Evolutionary conservation across 2,797 vertebrate genomes (phyloP).

Genomic region (Staurois parvus): DNA sequence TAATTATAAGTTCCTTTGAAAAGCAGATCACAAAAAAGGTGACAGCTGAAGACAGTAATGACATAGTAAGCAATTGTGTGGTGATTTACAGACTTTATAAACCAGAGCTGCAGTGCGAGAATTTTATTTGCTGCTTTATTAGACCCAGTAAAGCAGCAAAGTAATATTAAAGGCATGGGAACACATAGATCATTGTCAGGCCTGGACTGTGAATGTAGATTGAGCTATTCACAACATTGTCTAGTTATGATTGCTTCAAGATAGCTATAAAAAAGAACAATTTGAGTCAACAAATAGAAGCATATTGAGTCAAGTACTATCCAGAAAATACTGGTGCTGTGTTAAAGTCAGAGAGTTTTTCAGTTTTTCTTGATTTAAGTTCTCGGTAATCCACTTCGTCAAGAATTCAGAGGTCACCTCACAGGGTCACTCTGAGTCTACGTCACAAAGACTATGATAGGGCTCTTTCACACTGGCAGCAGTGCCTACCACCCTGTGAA

Average conservation of each 20-base stretch:
- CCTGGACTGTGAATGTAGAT: neutral
- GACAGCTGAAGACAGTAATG: slow-evolving; percentile 48
- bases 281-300: too few relatives aligned
- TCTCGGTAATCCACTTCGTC: too few relatives aligned
- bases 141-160: slow-evolving; percentile 58
- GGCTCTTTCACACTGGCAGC: too few relatives aligned
- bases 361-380: too few relatives aligned
- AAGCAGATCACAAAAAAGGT: slow-evolving; percentile 43
- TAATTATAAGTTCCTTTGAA: slow-evolving; percentile 62
- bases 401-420: too few relatives aligned
- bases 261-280: neutral
- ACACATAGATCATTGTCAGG: neutral
- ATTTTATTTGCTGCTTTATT: slow-evolving; percentile 35
- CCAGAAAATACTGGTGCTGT: neutral
- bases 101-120: neutral
- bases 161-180: slow-evolving; percentile 32
- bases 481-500: too few relatives aligned
- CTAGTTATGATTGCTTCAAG: neutral
- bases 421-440: too few relatives aligned
- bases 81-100: slow-evolving; percentile 40
- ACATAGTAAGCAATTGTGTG: slow-evolving; percentile 30
- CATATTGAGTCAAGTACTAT: neutral
- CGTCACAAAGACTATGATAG: too few relatives aligned
- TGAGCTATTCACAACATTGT: neutral
- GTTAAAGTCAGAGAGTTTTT: neutral